Percentiles rank a stretch among this genome's conserved stretches.
phyloP scores from a whole-genome alignment of 1,140 invertebrate species.

The Nixonia krombeini region DNA sequence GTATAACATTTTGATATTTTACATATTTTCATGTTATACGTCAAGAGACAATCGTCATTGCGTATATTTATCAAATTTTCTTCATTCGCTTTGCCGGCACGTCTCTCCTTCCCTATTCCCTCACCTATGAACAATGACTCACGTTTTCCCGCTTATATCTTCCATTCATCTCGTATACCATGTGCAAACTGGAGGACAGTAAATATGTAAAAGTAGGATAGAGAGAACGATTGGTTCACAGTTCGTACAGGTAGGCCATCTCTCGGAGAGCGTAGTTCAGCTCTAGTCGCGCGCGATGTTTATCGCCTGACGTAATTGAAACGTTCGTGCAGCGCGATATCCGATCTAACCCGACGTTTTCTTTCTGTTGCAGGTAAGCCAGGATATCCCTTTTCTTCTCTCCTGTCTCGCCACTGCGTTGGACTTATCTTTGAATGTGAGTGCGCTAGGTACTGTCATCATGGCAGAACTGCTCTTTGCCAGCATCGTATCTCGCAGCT shows the following conservation, averaged over 20 bases:
- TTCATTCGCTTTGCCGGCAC: no score
- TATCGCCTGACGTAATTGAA: conserved; percentile 59
- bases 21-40: no score
- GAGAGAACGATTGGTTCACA: no score
- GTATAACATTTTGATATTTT: no score
- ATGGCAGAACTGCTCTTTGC: conserved; percentile 33
- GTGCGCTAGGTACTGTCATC: conserved; percentile 44
- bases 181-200: conserved; percentile 14
- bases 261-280: conserved; percentile 31
- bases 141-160: no score
- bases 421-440: conserved; percentile 48
- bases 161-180: conserved; percentile 1
- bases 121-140: no score
- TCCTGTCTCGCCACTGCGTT: conserved; percentile 33
- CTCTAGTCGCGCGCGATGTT: conserved; percentile 53
- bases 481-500: conserved; percentile 21
- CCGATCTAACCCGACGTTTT: conserved; percentile 53
- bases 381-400: conserved; percentile 45
- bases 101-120: no score
- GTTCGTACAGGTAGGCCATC: conserved; percentile 32
- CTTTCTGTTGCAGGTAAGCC: conserved; percentile 63
- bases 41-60: no score
- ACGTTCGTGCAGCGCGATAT: conserved; percentile 54
- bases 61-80: no score
- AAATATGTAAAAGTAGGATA: no score